Evolutionary conservation across 2,113 vertebrate species (phyloP), one percentile per base, ranked within the genome.

Genomic region (Balaeniceps rex): DNA sequence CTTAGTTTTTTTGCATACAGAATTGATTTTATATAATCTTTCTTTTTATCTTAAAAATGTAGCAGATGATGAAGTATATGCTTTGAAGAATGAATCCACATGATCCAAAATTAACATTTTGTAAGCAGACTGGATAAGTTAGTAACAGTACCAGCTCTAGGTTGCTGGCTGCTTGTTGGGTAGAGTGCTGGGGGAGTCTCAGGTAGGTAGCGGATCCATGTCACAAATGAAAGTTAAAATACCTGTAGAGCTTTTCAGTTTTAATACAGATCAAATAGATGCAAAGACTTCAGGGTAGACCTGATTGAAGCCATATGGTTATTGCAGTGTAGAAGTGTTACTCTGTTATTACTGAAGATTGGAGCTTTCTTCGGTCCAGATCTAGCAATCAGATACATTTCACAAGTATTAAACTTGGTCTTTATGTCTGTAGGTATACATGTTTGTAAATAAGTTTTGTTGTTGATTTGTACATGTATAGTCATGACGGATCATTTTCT

Each of bases 391-490:
- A 33, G 90, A 91, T 90, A 19, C 36, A 80, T 92, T 93, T 95
- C 95, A 91, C 93, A 94, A 92, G 86, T 96, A 91, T 89, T 92
- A 40, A 58, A 79, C 58, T 72, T 34, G 46, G 70, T 79, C 79
- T 90, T 77, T 88, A 55, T 63, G 74, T 65, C 70, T 77, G 83
- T 91, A 36, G 83, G 49, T 94, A 60, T 80, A 92, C 81, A 60
- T 42, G 51, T 51, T 47, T 91, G 66, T 95, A 79, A 91, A 87
- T 95, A 91, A 77, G 71, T 87, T 84, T 68, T 82, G 44, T 55
- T 64, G 54, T 60, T 87, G 58, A 72, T 85, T 94, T 87, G 51
- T 79, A 54, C 55, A 5, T 86, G 63, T 90, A 42, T 65, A 92
- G 70, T 89, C 46, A 87, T 49, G 40, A 65, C 38, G 31, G 70